Base-by-base conservation (phyloP, 2,888 invertebrate genomes). In the Perdita meconis region DNA sequence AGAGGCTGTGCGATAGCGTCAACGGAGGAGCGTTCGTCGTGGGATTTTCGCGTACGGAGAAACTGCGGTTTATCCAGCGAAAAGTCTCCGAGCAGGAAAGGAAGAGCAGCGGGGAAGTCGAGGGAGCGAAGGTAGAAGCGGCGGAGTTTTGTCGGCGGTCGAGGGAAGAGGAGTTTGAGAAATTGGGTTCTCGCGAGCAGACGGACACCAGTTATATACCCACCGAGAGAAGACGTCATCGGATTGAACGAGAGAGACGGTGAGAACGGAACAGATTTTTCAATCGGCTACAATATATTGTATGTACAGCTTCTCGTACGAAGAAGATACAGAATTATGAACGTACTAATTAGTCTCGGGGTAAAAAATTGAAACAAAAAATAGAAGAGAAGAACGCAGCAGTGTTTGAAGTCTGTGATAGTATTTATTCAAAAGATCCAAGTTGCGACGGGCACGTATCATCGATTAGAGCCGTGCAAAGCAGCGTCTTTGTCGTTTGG, bases 381-480 rank as follows among this genome's bases (percentile, higher is more conserved):
- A 42, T 8, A n/a, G 36, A 38, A n/a, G n/a, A 12, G 1, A 16
- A 19, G 51, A 38, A 68, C 53, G 60, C 77, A 85, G 85, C 87
- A 87, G 90, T 89, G 89, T 88, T 30, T 86, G 87, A 88, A 90
- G 88, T 91, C 91, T 92, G 91, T 92, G 91, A 92, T 92, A 92
- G 90, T 91, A 90, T 91, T 90, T 91, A 91, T 91, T 90, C 85
- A 86, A 77, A 83, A 85, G 84, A 87, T 86, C 83, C 75, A 71
- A 86, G 80, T 68, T 79, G 80, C 79, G 74, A 74, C n/a, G n/a
- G n/a, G n/a, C 78, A 71, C 74, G 75, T 78, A 81, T 69, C 78
- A 67, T 80, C 84, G 68, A 63, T 50, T 55, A 50, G 68, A 69
- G 19, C 51, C 12, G 42, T 26, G 66, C 30, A 40, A 26, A 51